Evolutionary conservation across 2,113 vertebrate genomes (phyloP).

Genomic region (Paracanthobrama guichenoti): DNA sequence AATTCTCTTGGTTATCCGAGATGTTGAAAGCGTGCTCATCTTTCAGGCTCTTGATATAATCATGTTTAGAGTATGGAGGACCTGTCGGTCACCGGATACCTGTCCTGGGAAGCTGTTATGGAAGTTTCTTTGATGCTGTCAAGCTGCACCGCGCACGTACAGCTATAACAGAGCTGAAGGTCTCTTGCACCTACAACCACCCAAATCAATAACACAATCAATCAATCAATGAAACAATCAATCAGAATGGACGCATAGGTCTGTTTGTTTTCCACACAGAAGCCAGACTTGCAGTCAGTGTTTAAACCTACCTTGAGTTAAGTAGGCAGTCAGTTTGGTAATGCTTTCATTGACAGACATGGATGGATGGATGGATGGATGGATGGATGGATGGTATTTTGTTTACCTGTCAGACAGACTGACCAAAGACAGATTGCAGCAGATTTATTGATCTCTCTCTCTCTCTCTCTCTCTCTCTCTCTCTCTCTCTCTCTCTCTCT

Average conservation of each 20-base stretch:
- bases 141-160: not conserved
- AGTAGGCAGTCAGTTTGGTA: not conserved
- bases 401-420: conserved; percentile 7
- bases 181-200: not conserved
- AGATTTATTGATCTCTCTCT: conserved; percentile 46
- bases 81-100: not conserved
- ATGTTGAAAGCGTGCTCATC: not conserved
- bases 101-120: conserved; percentile 24
- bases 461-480: conserved; percentile 13
- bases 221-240: not conserved
- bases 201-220: conserved; percentile 1
- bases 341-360: not conserved
- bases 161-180: not conserved
- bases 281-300: not conserved
- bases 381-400: conserved; percentile 7
- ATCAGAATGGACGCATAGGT: not conserved
- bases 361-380: not conserved
- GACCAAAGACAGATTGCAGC: conserved; percentile 25
- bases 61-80: not conserved
- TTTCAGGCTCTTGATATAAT: conserved; percentile 20
- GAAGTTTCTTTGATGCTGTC: conserved; percentile 35
- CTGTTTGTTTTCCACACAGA: conserved; percentile 3
- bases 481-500: conserved; percentile 36
- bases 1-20: not conserved
- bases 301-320: not conserved